Percentiles rank a stretch among this genome's conserved stretches.
Evolutionary conservation across 1,140 invertebrate species (phyloP).

Genomic region (Conopomorpha cramerella): DNA sequence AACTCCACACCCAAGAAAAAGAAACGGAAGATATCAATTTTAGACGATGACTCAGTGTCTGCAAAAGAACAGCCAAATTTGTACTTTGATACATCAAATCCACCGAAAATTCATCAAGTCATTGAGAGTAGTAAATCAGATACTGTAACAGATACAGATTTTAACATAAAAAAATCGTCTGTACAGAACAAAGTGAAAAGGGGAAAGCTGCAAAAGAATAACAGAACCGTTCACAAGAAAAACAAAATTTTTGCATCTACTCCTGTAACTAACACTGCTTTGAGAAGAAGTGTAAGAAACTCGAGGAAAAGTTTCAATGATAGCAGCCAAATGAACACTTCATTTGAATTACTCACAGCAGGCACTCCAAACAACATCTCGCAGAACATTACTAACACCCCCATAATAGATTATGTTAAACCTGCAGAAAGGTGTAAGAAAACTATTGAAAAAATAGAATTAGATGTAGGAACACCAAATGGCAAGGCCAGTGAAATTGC

Average conservation of each 20-base stretch:
- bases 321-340: conserved; percentile 25
- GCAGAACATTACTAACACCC: no score
- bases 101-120: conserved; percentile 15
- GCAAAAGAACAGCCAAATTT: conserved; percentile 32
- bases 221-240: conserved; percentile 22
- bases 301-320: conserved; percentile 19
- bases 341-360: conserved; percentile 26
- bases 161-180: conserved; percentile 32
- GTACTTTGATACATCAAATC: conserved; percentile 26
- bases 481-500: conserved; percentile 11
- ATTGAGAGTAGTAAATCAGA: conserved; percentile 22
- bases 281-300: conserved; percentile 32
- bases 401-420: no score
- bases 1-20: conserved; percentile 23
- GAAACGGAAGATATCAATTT: conserved; percentile 28
- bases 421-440: not conserved
- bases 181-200: conserved; percentile 21
- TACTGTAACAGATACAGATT: conserved; percentile 27
- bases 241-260: conserved; percentile 38
- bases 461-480: no score
- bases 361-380: conserved; percentile 7
- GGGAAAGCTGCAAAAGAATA: conserved; percentile 21
- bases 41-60: conserved; percentile 31
- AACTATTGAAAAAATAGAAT: not conserved
- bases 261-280: conserved; percentile 18